Evolutionary conservation across 1,140 invertebrate species (phyloP).

Genomic region (Pentalonia nigronervosa): DNA sequence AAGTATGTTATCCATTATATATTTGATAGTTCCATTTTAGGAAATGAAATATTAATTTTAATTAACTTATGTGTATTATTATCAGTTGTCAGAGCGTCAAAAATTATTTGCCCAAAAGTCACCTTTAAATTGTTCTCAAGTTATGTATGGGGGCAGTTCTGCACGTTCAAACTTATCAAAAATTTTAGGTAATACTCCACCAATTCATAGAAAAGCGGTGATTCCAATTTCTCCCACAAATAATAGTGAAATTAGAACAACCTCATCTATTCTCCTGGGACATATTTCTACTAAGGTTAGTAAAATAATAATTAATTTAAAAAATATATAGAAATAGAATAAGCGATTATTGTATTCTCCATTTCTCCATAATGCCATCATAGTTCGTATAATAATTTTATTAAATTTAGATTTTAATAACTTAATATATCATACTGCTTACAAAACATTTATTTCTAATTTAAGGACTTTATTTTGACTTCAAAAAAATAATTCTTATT

Average conservation of each 20-base stretch:
- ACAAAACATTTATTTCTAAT: too few species aligned
- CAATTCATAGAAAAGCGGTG: constrained; percentile 48
- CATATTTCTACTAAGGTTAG: constrained; percentile 49
- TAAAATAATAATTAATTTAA: not conserved
- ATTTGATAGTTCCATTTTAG: not conserved
- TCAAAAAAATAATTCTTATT: not conserved
- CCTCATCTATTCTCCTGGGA: constrained; percentile 30
- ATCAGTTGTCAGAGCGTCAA: constrained; percentile 46
- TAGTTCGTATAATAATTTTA: too few species aligned
- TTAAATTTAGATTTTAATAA: too few species aligned
- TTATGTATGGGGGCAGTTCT: constrained; percentile 46
- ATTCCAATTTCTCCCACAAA: constrained; percentile 44
- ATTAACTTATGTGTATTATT: not conserved
- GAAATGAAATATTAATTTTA: not conserved
- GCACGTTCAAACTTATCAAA: constrained; percentile 44
- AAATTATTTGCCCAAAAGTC: constrained; percentile 48
- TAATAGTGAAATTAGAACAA: constrained; percentile 47
- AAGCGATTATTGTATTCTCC: too few species aligned
- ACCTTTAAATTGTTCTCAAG: constrained; percentile 51
- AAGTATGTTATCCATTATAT: constrained; percentile 18
- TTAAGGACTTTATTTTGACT: not conserved
- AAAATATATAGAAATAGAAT: not conserved
- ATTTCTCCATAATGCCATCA: too few species aligned
- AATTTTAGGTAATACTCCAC: constrained; percentile 42
- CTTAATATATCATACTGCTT: too few species aligned